Percentiles rank a stretch among this genome's conserved stretches.
Evolutionary conservation across 1,140 invertebrate species (phyloP).

Genomic region (Tetragonula clypearis): DNA sequence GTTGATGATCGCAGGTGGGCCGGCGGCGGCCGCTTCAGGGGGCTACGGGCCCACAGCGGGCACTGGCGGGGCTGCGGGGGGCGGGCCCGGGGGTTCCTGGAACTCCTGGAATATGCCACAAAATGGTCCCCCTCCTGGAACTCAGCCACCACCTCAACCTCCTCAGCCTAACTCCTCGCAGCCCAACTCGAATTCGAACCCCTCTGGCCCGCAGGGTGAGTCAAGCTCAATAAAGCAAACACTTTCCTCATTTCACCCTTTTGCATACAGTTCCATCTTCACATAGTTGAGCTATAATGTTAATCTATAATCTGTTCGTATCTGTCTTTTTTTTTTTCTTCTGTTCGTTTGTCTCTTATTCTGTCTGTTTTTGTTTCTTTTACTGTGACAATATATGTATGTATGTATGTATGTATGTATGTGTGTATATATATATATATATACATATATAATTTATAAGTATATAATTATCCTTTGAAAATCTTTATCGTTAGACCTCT

Average conservation of each 20-base stretch:
- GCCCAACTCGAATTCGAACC: constrained; percentile 82
- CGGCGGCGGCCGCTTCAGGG: constrained; percentile 81
- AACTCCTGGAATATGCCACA: constrained; percentile 84
- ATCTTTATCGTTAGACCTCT: background rate
- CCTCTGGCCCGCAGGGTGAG: constrained; percentile 82
- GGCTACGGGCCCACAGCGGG: constrained; percentile 81
- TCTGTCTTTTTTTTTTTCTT: background rate
- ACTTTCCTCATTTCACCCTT: constrained; percentile 73
- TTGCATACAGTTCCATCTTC: constrained; percentile 60
- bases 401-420: no score
- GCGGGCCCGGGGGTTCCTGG: constrained; percentile 83
- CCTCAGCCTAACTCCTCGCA: constrained; percentile 82
- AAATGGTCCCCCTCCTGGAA: constrained; percentile 82
- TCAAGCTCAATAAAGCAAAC: constrained; percentile 75
- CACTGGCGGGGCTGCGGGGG: constrained; percentile 82
- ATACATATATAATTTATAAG: background rate
- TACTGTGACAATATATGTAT: background rate
- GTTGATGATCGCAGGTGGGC: constrained; percentile 82
- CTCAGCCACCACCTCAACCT: constrained; percentile 81
- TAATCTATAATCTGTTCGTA: background rate
- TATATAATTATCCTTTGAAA: background rate
- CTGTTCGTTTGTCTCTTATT: background rate
- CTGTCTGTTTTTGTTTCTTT: background rate
- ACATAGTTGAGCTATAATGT: constrained; percentile 50
- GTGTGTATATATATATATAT: no score